Evolutionary conservation across 2,888 invertebrate genomes (phyloP).

Genomic region (Eristalis pertinax): DNA sequence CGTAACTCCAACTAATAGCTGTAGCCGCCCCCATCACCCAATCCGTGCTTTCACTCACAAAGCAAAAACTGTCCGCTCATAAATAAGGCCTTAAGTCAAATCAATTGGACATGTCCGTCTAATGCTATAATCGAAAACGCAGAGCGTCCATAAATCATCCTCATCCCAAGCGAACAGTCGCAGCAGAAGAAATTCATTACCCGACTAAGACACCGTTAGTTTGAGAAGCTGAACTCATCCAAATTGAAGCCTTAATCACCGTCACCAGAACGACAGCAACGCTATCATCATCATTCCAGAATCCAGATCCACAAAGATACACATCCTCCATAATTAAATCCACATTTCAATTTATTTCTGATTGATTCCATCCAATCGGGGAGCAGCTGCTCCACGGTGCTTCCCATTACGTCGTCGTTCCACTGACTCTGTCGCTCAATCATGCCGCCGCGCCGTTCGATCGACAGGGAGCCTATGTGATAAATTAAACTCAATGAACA

Average conservation of each 20-base stretch:
- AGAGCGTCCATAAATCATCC: background rate
- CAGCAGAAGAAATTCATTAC: background rate
- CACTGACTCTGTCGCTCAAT: background rate
- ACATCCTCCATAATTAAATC: constrained; percentile 58
- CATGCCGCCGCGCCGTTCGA: constrained; percentile 6
- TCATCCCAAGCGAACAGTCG: background rate
- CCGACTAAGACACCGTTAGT: background rate
- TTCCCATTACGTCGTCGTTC: constrained; percentile 23
- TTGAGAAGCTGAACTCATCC: background rate
- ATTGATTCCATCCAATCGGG: constrained; percentile 54
- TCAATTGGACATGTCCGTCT: background rate
- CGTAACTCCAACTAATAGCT: too few relatives aligned
- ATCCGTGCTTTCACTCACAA: too few relatives aligned
- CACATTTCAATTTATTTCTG: constrained; percentile 65
- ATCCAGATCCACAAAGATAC: constrained; percentile 7
- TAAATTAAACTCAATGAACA: constrained; percentile 62
- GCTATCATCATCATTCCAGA: constrained; percentile 28
- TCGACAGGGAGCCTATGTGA: constrained; percentile 43
- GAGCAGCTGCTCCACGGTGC: constrained; percentile 43
- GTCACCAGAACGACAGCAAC: constrained; percentile 10
- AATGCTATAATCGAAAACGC: background rate
- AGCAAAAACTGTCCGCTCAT: too few relatives aligned
- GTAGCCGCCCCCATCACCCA: too few relatives aligned
- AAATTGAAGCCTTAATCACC: constrained; percentile 11
- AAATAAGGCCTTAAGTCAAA: background rate